phyloP scores from a whole-genome alignment of 2,113 vertebrate genomes.

The Brienomyrus longianalis region DNA sequence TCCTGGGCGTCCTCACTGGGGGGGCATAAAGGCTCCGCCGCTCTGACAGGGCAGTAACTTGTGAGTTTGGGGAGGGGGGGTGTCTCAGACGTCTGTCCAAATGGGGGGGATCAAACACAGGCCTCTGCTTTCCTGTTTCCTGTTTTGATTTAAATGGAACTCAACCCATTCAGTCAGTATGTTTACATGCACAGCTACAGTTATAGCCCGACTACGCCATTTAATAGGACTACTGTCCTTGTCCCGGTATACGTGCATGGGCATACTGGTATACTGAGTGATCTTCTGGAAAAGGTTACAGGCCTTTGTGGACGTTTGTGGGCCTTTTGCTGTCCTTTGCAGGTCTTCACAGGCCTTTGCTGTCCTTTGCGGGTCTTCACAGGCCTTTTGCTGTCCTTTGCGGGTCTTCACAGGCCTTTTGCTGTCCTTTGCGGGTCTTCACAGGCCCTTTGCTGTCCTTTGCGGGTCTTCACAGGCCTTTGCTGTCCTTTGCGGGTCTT shows the following conservation, averaged over 20 bases:
- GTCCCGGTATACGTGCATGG: too few relatives aligned
- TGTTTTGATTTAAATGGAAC: background rate
- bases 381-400: too few relatives aligned
- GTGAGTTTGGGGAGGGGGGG: background rate
- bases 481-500: background rate
- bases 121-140: background rate
- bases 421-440: background rate
- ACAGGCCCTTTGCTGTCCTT: background rate
- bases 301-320: background rate
- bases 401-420: background rate
- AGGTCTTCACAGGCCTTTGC: too few relatives aligned
- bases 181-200: too few relatives aligned
- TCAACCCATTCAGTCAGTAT: background rate
- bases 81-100: background rate
- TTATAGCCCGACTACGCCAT: too few relatives aligned
- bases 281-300: background rate
- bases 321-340: too few relatives aligned
- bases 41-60: background rate
- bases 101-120: background rate
- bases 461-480: background rate
- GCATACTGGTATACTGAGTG: too few relatives aligned
- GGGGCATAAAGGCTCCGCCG: background rate
- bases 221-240: too few relatives aligned
- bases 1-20: background rate
- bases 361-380: background rate